Base-by-base conservation (phyloP, 2,113 vertebrate genomes). In the Corydoras maculifer region DNA sequence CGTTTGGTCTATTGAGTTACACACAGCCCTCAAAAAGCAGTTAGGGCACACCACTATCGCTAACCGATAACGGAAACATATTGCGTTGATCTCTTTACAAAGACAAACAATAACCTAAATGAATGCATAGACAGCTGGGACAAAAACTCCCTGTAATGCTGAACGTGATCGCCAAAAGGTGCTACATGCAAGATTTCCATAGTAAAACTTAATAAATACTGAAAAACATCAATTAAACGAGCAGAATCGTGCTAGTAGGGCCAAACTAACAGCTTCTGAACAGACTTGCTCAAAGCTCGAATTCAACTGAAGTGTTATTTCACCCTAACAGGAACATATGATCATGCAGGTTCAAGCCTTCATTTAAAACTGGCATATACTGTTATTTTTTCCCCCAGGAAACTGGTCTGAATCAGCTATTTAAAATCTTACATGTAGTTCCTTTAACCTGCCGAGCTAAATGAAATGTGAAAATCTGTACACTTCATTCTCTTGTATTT, bases 111-210 rank as follows among this genome's bases (percentile, higher is more conserved):
- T 13, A 48, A 57, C 53, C 5, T 4, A 12, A 53, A 69, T 55
- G 31, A 58, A 57, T 74, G 65, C 65, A 62, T 62, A 74, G 72
- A 62, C 50, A 43, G 58, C 58, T 12, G 62, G 65, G 72, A 58
- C 65, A 62, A 65, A 64, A 2, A 6, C 35, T 49, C 15, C 31
- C 25, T 68, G 65, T 62, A 74, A 74, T 74, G 65, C 72, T 68
- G 49, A 74, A 55, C 15, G 65, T 57, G 50, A 68, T 35, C 3
- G 15, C 32, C 13, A 2, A 14, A 73, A 73, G 49, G 58, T 3
- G 30, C 51, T 55, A 74, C 72, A 74, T 74, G 72, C 72, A 58
- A 67, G 50, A 67, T 15, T 35, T 15, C 4, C 9, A 9, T 49
- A 53, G 14, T 15, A 18, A 66, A 54, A 8, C 53, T 13, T 13